Conservation (phyloP, 2,888 invertebrate genomes). For the Megaustenia siamemsis region DNA sequence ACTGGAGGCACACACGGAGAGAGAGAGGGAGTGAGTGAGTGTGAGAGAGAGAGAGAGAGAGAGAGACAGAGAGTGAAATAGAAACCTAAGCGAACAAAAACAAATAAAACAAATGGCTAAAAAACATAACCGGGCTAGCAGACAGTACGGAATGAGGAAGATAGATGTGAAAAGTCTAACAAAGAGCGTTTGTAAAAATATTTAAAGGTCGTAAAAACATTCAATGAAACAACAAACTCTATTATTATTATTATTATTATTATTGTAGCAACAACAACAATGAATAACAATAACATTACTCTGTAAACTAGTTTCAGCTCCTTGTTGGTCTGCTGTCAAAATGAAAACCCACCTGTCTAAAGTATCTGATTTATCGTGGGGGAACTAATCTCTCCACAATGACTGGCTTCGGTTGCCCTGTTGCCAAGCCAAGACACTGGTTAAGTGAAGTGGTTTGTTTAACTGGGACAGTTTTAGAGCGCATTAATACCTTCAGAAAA, state of each 20-base stretch:
- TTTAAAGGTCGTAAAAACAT: too few species aligned
- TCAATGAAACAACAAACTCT: too few species aligned
- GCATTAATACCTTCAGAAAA: not conserved
- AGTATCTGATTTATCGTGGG: not conserved
- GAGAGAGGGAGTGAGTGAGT: slow-evolving; percentile 1
- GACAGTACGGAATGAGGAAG: not conserved
- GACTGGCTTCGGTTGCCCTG: not conserved
- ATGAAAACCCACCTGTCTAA: not conserved
- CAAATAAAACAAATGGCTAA: not conserved
- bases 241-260: too few species aligned
- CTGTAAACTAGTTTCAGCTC: too few species aligned
- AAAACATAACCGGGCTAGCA: not conserved
- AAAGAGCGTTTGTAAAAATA: not conserved
- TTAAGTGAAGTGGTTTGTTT: slow-evolving; percentile 31
- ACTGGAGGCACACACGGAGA: not conserved
- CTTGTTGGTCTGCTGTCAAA: too few species aligned
- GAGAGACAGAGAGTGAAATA: too few species aligned
- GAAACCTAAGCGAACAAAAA: not conserved
- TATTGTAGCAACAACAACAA: too few species aligned
- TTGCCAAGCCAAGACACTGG: not conserved
- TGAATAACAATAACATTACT: too few species aligned
- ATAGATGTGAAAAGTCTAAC: not conserved
- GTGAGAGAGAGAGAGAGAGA: not conserved
- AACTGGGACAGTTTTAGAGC: not conserved
- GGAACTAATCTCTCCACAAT: not conserved